A percentile compares a stretch with the other conserved stretches of the same genome.
These are phyloP conservation scores for Acanthosepion esculentum DNA, from an alignment of 2,888 invertebrate species.

Conservation along the genomic window DNA sequence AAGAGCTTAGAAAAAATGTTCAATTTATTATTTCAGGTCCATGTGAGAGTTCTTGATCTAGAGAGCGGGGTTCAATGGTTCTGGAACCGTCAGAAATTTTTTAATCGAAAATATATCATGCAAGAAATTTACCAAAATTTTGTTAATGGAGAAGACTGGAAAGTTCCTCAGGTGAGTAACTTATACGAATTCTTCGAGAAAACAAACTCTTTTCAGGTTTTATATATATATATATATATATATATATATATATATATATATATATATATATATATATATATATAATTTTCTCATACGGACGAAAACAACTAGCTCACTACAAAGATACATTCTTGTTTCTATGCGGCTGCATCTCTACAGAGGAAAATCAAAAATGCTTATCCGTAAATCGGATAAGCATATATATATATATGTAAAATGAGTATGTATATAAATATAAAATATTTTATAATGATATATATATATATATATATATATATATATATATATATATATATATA, in stretches of 20 bases:
- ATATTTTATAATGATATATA: no score
- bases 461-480: no score
- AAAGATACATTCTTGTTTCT: no score
- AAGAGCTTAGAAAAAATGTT: neutral
- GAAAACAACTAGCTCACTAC: no score
- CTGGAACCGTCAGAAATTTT: constrained; percentile 78
- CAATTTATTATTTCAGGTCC: constrained; percentile 56
- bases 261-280: neutral
- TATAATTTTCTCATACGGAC: no score
- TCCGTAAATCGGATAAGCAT: no score
- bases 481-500: no score
- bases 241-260: neutral
- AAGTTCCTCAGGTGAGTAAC: constrained; percentile 75
- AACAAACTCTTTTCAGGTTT: no score
- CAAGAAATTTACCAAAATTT: constrained; percentile 78
- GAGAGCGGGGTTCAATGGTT: constrained; percentile 77
- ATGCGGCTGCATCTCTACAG: no score
- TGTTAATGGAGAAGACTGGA: constrained; percentile 77
- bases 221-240: neutral
- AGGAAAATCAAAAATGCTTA: no score
- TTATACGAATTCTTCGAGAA: neutral
- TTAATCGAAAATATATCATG: constrained; percentile 78
- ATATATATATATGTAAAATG: no score
- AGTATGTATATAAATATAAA: no score
- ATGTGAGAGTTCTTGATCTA: constrained; percentile 76